A percentile compares a stretch with the other conserved stretches of the same genome.
phyloP scores from a whole-genome alignment of 2,888 invertebrate species.

The Bombylius major region DNA sequence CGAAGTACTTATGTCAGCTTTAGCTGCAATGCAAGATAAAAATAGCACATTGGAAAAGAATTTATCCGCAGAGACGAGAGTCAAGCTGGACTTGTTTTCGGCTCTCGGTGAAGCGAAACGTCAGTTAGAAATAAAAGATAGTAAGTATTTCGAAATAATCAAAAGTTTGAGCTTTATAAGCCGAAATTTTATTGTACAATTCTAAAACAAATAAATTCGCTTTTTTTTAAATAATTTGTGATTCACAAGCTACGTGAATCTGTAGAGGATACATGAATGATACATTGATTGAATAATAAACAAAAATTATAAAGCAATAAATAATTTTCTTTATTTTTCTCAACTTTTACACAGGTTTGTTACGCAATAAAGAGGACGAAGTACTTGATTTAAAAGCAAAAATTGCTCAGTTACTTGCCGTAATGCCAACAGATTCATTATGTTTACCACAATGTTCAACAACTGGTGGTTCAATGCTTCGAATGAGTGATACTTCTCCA shows the following conservation, averaged over 20 bases:
- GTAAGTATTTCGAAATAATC: conserved; percentile 40
- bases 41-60: conserved; percentile 85
- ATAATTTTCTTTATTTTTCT: not conserved
- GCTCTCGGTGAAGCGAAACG: conserved; percentile 92
- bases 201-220: too few relatives aligned
- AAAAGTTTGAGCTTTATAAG: too few relatives aligned
- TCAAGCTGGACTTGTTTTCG: conserved; percentile 95
- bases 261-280: too few relatives aligned
- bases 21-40: conserved; percentile 78
- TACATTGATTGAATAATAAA: not conserved
- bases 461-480: conserved; percentile 45
- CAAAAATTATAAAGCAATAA: not conserved
- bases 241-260: too few relatives aligned
- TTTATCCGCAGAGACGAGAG: conserved; percentile 89
- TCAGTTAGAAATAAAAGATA: conserved; percentile 73
- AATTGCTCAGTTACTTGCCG: conserved; percentile 86
- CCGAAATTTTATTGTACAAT: too few relatives aligned
- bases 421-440: conserved; percentile 58
- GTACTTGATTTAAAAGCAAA: conserved; percentile 80
- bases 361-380: conserved; percentile 78
- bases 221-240: too few relatives aligned
- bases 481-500: conserved; percentile 41
- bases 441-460: conserved; percentile 42
- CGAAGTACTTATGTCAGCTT: conserved; percentile 66
- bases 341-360: conserved; percentile 45